A percentile compares a stretch with the other conserved stretches of the same genome.
Evolutionary conservation across 2,113 vertebrate genomes (phyloP).

Genomic region (human (Homo sapiens)): DNA sequence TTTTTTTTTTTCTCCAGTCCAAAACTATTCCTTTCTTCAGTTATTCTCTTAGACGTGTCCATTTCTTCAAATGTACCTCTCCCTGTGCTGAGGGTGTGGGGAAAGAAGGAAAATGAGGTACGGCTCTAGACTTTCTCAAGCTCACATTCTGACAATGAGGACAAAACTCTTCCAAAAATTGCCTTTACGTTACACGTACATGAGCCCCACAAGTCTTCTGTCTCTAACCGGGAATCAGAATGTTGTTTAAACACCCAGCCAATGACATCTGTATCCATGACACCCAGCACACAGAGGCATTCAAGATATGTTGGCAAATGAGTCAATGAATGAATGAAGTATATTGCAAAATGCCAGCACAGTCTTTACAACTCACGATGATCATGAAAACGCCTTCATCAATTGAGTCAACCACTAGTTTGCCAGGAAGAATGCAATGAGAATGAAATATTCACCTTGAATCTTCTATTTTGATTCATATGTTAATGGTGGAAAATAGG

Average conservation of each 20-base stretch:
- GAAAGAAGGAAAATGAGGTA: fast-evolving
- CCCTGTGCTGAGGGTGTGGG: neutral
- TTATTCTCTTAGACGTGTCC: neutral
- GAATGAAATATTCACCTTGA: neutral
- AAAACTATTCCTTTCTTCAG: neutral
- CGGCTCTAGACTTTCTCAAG: neutral
- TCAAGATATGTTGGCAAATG: neutral
- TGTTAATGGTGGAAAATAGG: neutral
- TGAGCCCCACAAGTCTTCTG: neutral
- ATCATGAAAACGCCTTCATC: neutral
- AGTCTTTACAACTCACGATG: neutral
- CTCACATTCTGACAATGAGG: neutral
- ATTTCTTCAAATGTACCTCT: neutral
- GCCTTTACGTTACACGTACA: neutral
- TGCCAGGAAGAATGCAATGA: neutral
- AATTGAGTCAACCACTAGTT: neutral
- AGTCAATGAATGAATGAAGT: neutral
- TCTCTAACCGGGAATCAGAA: neutral
- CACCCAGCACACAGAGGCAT: neutral
- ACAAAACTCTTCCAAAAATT: neutral
- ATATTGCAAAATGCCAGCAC: neutral
- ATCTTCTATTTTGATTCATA: neutral
- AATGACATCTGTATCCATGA: neutral
- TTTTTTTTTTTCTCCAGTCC: neutral
- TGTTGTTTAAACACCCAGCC: neutral